Evolutionary conservation across 2,797 vertebrate species (phyloP), one percentile per base, ranked within the genome.

Genomic region (Pogoniulus pusillus): DNA sequence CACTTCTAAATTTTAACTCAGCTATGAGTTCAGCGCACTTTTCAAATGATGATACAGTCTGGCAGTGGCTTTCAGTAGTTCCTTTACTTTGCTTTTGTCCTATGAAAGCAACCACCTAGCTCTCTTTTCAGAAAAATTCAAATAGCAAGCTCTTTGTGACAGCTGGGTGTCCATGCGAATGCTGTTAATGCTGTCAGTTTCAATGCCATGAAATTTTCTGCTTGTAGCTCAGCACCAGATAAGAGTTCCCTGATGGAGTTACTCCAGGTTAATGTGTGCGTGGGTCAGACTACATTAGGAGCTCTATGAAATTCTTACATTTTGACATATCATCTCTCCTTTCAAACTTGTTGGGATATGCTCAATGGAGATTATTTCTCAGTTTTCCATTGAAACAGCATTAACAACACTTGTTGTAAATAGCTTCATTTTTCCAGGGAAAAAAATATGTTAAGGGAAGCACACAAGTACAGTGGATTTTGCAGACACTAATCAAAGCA

Each of bases 1-100:
- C 15, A 29, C 75, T 91, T 92, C 55, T 89, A 63, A 83, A 70
- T 84, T 93, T 88, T 76, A 78, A 73, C 17, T 60, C 26, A 16
- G 34, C 10, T 81, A 7, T 49, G 47, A 91, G 30, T 70, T 81
- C 29, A 60, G 23, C 0, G 0, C 16, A 26, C 12, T 93, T 94
- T 91, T 43, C 51, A 64, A 74, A 60, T 90, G 43, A 68, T 60
- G 27, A 57, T 79, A 29, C 29, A 76, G 23, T 43, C 82, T 89
- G 86, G 45, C 65, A 55, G 10, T n/a, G 13, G 11, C 12, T 76
- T 91, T 74, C 49, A 77, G 55, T 34, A 62, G n/a, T 64, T 89
- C 16, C 29, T 86, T 90, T 81, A 55, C 32, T 76, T 91, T 79
- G 23, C 27, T 76, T 91, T 82, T 90, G 26, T 93, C 22, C 51